phyloP scores from a whole-genome alignment of 2,797 vertebrate species.

The Sylvilagus floridanus region DNA sequence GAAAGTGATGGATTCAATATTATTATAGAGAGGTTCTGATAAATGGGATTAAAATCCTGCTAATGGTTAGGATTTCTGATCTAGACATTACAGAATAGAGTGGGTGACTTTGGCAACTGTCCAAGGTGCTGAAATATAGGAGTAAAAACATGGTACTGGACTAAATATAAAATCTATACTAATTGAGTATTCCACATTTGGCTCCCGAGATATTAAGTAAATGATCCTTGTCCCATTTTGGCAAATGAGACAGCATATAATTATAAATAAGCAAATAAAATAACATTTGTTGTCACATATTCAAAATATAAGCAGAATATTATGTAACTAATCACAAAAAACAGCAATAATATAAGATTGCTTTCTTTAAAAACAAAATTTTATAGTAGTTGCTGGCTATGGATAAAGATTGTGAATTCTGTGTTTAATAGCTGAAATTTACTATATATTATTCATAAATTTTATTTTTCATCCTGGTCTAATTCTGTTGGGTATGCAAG shows the following conservation, averaged over 20 bases:
- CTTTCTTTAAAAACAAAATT: background rate
- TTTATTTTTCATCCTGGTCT: constrained; percentile 6
- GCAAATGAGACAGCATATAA: background rate
- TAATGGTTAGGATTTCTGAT: background rate
- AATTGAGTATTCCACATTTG: background rate
- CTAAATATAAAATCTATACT: background rate
- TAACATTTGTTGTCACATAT: background rate
- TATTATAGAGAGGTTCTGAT: background rate
- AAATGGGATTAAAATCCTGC: background rate
- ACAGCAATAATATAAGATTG: background rate
- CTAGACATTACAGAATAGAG: background rate
- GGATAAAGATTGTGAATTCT: background rate
- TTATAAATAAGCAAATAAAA: background rate
- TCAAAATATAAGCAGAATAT: background rate
- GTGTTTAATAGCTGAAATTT: background rate
- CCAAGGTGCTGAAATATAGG: background rate
- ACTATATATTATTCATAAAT: constrained; percentile 29
- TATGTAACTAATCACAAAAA: background rate
- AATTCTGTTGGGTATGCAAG: background rate
- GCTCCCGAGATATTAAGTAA: background rate
- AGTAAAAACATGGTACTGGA: background rate
- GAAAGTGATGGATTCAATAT: background rate
- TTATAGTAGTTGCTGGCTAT: background rate
- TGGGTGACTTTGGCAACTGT: accelerated
- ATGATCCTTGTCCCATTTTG: background rate